Percentiles rank a stretch among this genome's conserved stretches.
These are phyloP conservation scores for Aproaerema taeniolella DNA, from an alignment of 2,888 invertebrate species.

Conservation along the genomic window DNA sequence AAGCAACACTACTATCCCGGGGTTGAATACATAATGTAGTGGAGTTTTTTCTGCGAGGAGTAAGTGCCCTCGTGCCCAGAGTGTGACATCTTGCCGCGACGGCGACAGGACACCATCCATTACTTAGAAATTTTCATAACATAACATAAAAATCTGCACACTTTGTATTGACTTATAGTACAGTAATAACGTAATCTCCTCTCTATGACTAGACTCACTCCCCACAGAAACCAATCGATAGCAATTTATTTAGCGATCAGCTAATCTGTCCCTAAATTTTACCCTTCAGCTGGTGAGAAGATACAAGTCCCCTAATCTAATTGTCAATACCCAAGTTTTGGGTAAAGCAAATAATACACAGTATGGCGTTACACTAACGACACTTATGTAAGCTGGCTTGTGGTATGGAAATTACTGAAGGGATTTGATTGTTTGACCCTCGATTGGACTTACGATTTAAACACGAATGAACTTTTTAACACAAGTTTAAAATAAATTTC, in stretches of 20 bases:
- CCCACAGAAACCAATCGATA: too few relatives aligned
- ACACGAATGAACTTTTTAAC: too few relatives aligned
- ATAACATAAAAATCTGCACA: conserved; percentile 36
- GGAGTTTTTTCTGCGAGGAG: conserved; percentile 43
- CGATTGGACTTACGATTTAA: too few relatives aligned
- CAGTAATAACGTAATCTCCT: not conserved
- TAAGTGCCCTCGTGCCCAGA: conserved; percentile 37
- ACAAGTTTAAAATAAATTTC: too few relatives aligned
- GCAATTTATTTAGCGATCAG: not conserved
- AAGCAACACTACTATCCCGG: conserved; percentile 38
- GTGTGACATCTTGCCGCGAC: conserved; percentile 55
- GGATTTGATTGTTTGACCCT: too few relatives aligned
- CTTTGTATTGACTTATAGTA: not conserved
- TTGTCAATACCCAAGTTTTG: conserved; percentile 22
- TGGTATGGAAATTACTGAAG: too few relatives aligned
- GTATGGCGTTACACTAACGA: too few relatives aligned
- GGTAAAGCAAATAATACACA: conserved; percentile 20
- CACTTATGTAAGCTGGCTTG: too few relatives aligned
- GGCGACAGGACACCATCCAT: conserved; percentile 50
- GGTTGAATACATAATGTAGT: conserved; percentile 55
- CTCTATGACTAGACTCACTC: too few relatives aligned
- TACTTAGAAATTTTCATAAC: conserved; percentile 54
- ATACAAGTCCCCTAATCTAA: conserved; percentile 19
- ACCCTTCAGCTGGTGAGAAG: conserved; percentile 13
- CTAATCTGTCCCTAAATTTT: conserved; percentile 9